Evolutionary conservation across 2,888 invertebrate species (phyloP), one percentile per base, ranked within the genome.

Genomic region (Drosophila prolongata): DNA sequence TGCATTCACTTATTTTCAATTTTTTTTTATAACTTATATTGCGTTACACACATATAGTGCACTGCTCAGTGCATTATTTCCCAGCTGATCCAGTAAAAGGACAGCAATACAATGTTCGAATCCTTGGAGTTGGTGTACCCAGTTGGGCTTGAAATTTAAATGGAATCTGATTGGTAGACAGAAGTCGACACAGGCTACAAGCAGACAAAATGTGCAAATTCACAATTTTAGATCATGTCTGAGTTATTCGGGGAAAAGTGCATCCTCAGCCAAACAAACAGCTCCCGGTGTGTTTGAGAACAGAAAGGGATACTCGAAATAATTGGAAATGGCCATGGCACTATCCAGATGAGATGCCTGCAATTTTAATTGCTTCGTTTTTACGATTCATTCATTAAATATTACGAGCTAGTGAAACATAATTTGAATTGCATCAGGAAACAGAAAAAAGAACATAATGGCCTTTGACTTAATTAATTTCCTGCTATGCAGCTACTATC

Each of bases 11-110:
- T 76, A 72, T 80, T 76, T 86, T 65, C 62, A 64, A 75, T 74
- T 71, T 69, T 52, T 50, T 59, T 50, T 59, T 46, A 66, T 74
- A 86, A 86, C 75, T 79, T 69, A 86, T 77, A 88, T 88, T 88
- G 56, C 73, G 67, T 75, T 78, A 82, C 84, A 82, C 65, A 80
- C 35, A 72, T 44, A 53, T 14, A 42, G 30, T 11, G 44, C 44
- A 16, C 16, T 34, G 6, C 30, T 30, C 30, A 46, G 61, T 46
- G 62, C 62, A 62, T 49, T 62, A 62, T 49, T 57, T 57, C 13
- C 50, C 24, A 6, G 37, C 40, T 40, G 46, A 69, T 50, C 49
- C 53, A 43, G 49, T 19, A 40, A 59, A 59, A 42, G 58, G 40
- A 27, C 65, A 65, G 49, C 49, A 16, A 40, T 34, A 55, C 55